Evolutionary conservation across 1,140 invertebrate species (phyloP), one percentile per base, ranked within the genome.

Genomic region (Scaptomyza montana): DNA sequence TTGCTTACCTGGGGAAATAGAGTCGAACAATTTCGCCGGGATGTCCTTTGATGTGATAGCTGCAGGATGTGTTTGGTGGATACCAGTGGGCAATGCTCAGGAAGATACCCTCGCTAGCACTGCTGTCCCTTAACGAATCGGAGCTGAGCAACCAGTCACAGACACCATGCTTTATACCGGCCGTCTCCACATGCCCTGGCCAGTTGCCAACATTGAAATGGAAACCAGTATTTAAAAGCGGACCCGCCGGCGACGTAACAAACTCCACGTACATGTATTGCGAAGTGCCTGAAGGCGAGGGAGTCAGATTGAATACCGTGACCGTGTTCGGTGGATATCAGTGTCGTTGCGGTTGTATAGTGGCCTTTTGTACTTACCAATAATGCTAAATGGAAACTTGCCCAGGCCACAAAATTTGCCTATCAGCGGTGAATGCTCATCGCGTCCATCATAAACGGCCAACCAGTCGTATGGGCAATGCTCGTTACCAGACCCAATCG

Each of bases 381-480:
- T 98, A 77, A 98, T 98, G 69, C 97, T 98, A 92, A 97, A 98
- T 0, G 97, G 97, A 81, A 98, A 98, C 90, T 98, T 97, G 30
- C 97, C 97, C 95, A 98, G 96, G 5, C 97, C 97, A 85, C 97
- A 98, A 84, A 98, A 98, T 3, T 96, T 97, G 30, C 97, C 97
- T 72, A 98, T 98, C 10, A 97, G 94, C 0, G 96, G 95, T 43
- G 96, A 95, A 21, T 95, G 95, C 66, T 97, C 96, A 84, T 97
- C 96, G 78, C 97, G 96, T 1, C 97, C 97, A 85, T 98, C 97
- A 93, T 97, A 98, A 50, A 98, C 96, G 60, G 95, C 94, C 62
- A 98, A 96, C 92, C 97, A 98, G 90, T 98, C 97, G 92, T 96
- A 97, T 0, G 97, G 97, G 91, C 97, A 98, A 79, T 97, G 96